phyloP scores from a whole-genome alignment of 2,797 vertebrate species.

The Rhinogobio ventralis region DNA sequence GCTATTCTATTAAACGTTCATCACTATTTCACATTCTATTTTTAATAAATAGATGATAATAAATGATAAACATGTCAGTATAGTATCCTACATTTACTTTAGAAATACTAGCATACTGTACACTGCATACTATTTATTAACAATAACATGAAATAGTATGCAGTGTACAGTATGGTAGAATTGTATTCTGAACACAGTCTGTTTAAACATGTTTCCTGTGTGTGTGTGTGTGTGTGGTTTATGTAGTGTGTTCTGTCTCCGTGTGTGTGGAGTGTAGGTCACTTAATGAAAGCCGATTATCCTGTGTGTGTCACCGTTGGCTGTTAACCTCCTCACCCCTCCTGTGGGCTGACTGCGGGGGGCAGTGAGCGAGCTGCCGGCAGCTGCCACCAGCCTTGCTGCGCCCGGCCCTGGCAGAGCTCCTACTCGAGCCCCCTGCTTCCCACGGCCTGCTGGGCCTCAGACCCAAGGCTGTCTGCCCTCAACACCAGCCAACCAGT shows the following conservation, averaged over 20 bases:
- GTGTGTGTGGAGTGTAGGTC: conserved; percentile 67
- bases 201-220: conserved; percentile 26
- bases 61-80: not conserved
- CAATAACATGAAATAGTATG: not conserved
- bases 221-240: conserved; percentile 43
- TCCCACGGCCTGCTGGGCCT: conserved; percentile 81
- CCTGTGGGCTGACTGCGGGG: conserved; percentile 85
- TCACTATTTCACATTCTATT: not conserved
- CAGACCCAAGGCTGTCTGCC: conserved; percentile 71
- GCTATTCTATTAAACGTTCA: not conserved
- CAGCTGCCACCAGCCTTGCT: conserved; percentile 81
- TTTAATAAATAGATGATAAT: not conserved
- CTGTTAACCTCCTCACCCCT: conserved; percentile 97
- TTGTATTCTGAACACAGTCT: not conserved
- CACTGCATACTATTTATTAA: not conserved
- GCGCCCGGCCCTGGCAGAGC: conserved; percentile 77
- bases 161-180: not conserved
- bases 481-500: conserved; percentile 75
- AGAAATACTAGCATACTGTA: not conserved
- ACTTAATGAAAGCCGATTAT: conserved; percentile 99
- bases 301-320: conserved; percentile 90
- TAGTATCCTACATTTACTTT: not conserved
- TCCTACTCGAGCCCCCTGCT: conserved; percentile 79
- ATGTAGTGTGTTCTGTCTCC: conserved; percentile 43
- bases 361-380: conserved; percentile 67